phyloP scores from a whole-genome alignment of 2,113 vertebrate genomes.

The Tragelaphus imberbis region DNA sequence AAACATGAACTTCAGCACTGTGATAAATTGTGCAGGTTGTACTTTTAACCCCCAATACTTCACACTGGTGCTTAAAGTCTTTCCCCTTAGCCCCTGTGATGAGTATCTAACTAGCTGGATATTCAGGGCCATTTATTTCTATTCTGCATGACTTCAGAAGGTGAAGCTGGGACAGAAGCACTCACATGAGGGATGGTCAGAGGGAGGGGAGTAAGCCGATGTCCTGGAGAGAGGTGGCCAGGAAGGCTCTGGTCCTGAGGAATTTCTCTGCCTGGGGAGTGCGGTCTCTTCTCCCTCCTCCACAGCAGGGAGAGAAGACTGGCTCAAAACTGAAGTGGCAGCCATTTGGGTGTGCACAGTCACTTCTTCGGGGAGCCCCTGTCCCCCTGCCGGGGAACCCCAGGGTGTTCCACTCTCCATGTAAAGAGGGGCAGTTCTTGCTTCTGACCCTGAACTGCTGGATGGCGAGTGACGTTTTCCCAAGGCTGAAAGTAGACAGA shows the following conservation, averaged over 20 bases:
- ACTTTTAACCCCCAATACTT: background rate
- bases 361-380: background rate
- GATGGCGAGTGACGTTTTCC: fast-evolving
- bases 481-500: conserved; percentile 53
- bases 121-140: background rate
- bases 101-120: background rate
- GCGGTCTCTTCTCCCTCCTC: background rate
- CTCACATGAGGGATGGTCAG: background rate
- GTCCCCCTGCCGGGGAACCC: background rate
- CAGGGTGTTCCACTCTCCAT: background rate
- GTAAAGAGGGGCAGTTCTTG: background rate
- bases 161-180: background rate
- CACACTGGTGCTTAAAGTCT: background rate
- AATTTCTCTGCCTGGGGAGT: background rate
- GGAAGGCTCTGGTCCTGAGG: background rate
- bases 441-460: background rate
- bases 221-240: background rate
- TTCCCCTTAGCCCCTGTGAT: background rate
- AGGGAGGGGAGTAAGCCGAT: background rate
- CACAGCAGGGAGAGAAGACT: background rate
- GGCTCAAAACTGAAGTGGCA: background rate
- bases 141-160: background rate
- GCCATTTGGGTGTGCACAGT: background rate
- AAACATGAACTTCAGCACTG: background rate
- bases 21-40: background rate